Percentiles rank a stretch among this genome's conserved stretches.
Conservation (phyloP, 2,888 invertebrate genomes). For the Lasioglossum calceatum region DNA sequence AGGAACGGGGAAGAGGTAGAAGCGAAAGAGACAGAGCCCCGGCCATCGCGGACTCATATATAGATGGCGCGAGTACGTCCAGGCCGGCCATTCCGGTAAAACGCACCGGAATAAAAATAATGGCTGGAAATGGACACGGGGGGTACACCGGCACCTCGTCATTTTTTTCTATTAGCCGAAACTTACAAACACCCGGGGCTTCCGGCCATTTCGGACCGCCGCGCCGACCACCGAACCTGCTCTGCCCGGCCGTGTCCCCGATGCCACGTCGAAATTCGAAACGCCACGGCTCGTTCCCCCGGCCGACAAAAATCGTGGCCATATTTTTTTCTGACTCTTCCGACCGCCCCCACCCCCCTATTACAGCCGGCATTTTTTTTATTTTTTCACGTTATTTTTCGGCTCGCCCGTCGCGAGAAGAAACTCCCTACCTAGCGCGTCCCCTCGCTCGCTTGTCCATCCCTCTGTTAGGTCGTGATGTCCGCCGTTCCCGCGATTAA, state of each 20-base stretch:
- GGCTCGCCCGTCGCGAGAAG: slow-evolving; percentile 25
- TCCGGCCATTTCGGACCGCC: slow-evolving; percentile 76
- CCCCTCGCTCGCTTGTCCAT: slow-evolving; percentile 23
- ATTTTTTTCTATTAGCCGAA: slow-evolving; percentile 81
- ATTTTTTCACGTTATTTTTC: slow-evolving; percentile 18
- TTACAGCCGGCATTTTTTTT: neutral
- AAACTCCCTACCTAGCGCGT: slow-evolving; percentile 35
- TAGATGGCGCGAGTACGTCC: slow-evolving; percentile 68
- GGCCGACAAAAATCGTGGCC: slow-evolving; percentile 67
- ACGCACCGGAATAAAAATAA: slow-evolving; percentile 82
- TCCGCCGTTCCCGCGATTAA: slow-evolving; percentile 61
- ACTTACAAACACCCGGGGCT: slow-evolving; percentile 80
- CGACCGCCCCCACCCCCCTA: neutral
- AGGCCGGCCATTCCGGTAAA: slow-evolving; percentile 76
- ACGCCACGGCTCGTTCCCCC: slow-evolving; percentile 59
- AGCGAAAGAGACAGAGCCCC: slow-evolving; percentile 60
- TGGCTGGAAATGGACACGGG: slow-evolving; percentile 79
- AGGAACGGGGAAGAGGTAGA: slow-evolving; percentile 30
- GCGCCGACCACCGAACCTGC: slow-evolving; percentile 69
- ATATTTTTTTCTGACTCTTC: slow-evolving; percentile 65
- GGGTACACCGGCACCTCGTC: slow-evolving; percentile 72
- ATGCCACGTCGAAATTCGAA: slow-evolving; percentile 67
- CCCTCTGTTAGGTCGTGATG: slow-evolving; percentile 12
- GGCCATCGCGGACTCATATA: slow-evolving; percentile 47
- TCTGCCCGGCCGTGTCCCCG: slow-evolving; percentile 62